These are phyloP conservation scores for Meles meles DNA, from an alignment of 2,113 vertebrate species.

Conservation along the genomic window DNA sequence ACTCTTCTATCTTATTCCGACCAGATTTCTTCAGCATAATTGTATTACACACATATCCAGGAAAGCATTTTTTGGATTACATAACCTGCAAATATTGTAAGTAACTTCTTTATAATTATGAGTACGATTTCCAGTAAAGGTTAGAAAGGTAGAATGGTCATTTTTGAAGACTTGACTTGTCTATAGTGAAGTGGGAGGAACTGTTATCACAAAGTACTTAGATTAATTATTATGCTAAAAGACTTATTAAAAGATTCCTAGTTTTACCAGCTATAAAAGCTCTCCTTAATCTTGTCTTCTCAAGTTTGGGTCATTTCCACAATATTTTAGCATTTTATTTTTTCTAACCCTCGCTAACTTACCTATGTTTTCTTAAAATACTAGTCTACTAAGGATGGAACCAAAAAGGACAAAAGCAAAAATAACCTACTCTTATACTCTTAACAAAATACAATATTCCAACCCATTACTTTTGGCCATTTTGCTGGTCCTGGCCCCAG, in stretches of 20 bases:
- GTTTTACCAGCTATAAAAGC: not conserved
- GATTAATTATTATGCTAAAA: not conserved
- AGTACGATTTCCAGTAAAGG: not conserved
- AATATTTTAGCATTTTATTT: not conserved
- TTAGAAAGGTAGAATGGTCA: not conserved
- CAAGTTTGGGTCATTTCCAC: not conserved
- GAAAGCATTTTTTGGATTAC: slow-evolving; percentile 83
- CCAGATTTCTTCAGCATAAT: slow-evolving; percentile 86
- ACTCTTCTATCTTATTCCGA: slow-evolving; percentile 34
- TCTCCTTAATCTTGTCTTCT: not conserved
- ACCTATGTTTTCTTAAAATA: not conserved
- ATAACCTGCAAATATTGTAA: slow-evolving; percentile 84
- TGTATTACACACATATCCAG: slow-evolving; percentile 82
- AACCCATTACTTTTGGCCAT: not conserved
- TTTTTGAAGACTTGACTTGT: not conserved
- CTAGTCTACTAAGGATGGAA: not conserved
- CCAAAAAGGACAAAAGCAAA: slow-evolving; percentile 12
- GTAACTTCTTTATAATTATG: slow-evolving; percentile 60
- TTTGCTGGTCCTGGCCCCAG: not conserved
- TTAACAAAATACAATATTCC: not conserved
- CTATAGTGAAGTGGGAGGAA: not conserved
- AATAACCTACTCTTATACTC: not conserved
- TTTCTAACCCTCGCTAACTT: not conserved
- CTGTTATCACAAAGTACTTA: not conserved
- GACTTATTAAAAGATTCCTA: not conserved